A percentile compares a stretch with the other conserved stretches of the same genome.
Evolutionary conservation across 2,888 invertebrate species (phyloP).

Genomic region (Netelia inedita): DNA sequence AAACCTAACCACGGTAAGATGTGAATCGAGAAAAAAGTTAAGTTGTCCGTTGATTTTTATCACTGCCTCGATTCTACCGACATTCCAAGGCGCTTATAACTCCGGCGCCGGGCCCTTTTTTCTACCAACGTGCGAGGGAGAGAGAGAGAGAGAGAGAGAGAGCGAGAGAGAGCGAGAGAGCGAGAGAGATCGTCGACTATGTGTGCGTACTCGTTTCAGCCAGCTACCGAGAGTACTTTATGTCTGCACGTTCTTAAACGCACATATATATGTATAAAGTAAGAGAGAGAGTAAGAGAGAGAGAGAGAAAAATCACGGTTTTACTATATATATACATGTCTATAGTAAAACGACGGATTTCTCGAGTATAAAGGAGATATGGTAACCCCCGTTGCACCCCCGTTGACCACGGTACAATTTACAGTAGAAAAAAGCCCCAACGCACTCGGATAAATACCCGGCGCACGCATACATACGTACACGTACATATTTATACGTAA

Average conservation of each 20-base stretch:
- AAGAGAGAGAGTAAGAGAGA: neutral
- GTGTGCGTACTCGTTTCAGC: conserved; percentile 25
- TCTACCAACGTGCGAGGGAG: conserved; percentile 39
- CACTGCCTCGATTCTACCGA: conserved; percentile 58
- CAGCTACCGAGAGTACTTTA: conserved; percentile 35
- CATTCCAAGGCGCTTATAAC: conserved; percentile 67
- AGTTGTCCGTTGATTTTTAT: conserved; percentile 51
- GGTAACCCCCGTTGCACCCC: neutral
- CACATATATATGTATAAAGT: conserved; percentile 4
- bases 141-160: neutral
- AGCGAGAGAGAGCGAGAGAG: too few relatives aligned
- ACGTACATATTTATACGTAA: too few relatives aligned
- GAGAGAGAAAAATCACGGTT: neutral
- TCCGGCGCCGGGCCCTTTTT: conserved; percentile 61
- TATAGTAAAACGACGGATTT: conserved; percentile 7
- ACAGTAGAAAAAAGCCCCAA: neutral
- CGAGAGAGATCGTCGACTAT: neutral
- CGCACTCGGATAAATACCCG: neutral
- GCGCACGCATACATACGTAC: too few relatives aligned
- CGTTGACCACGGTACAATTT: neutral
- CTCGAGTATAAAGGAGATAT: conserved; percentile 2
- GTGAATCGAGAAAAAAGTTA: neutral
- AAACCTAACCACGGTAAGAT: neutral
- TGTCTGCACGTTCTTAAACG: conserved; percentile 1
- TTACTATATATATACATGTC: neutral